Evolutionary conservation across 30 jellyfish, hydroid and myxozoan species (phyloP), one percentile per base, ranked within the genome.

Genomic region (Hydractinia echinata): DNA sequence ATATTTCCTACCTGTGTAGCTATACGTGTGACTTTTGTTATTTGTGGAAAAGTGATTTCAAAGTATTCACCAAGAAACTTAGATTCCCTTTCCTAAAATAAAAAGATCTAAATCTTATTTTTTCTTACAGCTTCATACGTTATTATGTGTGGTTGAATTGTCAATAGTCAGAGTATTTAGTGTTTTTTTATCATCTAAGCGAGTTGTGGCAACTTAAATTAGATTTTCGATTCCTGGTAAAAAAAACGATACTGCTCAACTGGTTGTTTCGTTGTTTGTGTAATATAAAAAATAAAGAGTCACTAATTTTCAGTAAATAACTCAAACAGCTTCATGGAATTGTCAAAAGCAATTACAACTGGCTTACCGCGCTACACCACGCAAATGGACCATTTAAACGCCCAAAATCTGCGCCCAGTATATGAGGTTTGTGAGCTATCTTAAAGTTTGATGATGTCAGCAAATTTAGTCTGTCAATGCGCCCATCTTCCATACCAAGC

Each of bases 351-450:
- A 48, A 18, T 10, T 8, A 82, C n/a, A 18, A 14, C 14, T 10
- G 52, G 55, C 88, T 51, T 83, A 91, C 97, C 88, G 80, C 91
- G 76, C 95, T 92, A 69, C 98, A 92, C 98, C 98, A 92, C 1
- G 98, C 92, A 55, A 67, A 66, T 49, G 77, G 83, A 8, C 89
- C 89, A 51, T 85, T 84, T 72, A 92, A 69, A 13, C 96, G 56
- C 8, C 94, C 98, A 13, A 69, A 64, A 58, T 76, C 71, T 11
- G 96, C 92, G 49, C 82, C 87, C 61, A 78, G 81, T 49, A 50
- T 60, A 60, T 83, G 92, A 53, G 89, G 85, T 67, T 73, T 83
- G 79, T 85, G 84, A 5, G 86, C 87, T 13, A 77, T 77, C 10
- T 15, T 64, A 76, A 92, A 89, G 77, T 18, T 76, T 48, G 98